phyloP scores from a whole-genome alignment of 1,140 invertebrate genomes.

The Macrostomum lignano region DNA sequence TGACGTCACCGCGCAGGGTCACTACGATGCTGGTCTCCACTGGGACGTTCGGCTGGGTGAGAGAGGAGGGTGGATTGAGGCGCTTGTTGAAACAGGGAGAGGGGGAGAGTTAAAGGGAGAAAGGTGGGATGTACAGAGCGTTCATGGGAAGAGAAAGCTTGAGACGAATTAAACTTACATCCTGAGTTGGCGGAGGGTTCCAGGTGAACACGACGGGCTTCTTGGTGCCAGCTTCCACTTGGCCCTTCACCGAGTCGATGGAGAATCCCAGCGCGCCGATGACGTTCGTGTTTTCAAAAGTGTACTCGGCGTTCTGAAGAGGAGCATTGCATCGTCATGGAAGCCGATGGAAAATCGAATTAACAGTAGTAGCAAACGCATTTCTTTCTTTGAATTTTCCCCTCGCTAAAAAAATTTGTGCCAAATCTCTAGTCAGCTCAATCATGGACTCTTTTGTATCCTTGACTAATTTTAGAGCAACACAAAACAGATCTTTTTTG shows the following conservation, averaged over 20 bases:
- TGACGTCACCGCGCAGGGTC: slow-evolving; percentile 16
- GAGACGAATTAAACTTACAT: slow-evolving; percentile 14
- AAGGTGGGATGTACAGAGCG: background rate
- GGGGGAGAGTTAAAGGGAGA: no score
- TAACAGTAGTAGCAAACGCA: background rate
- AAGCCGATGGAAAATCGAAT: background rate
- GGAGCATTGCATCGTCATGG: background rate
- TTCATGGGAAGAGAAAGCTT: background rate
- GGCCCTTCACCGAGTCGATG: slow-evolving; percentile 21
- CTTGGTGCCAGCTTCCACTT: slow-evolving; percentile 21
- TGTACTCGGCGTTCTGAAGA: slow-evolving; percentile 24
- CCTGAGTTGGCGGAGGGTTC: slow-evolving; percentile 16
- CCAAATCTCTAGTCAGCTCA: no score
- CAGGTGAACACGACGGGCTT: slow-evolving; percentile 20
- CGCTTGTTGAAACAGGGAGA: slow-evolving; percentile 1
- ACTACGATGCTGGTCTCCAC: slow-evolving; percentile 14
- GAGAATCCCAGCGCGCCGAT: slow-evolving; percentile 17
- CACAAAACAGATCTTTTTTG: no score
- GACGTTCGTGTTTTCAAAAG: slow-evolving; percentile 18
- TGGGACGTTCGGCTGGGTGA: slow-evolving; percentile 14
- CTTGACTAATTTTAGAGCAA: no score
- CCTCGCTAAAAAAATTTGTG: no score
- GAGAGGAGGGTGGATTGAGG: slow-evolving; percentile 6
- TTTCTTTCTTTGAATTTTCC: slow-evolving; percentile 7
- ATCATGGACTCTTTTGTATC: no score